A percentile compares a stretch with the other conserved stretches of the same genome.
These are phyloP conservation scores for Bombus waltoni DNA, from an alignment of 1,140 invertebrate species.

Conservation along the genomic window DNA sequence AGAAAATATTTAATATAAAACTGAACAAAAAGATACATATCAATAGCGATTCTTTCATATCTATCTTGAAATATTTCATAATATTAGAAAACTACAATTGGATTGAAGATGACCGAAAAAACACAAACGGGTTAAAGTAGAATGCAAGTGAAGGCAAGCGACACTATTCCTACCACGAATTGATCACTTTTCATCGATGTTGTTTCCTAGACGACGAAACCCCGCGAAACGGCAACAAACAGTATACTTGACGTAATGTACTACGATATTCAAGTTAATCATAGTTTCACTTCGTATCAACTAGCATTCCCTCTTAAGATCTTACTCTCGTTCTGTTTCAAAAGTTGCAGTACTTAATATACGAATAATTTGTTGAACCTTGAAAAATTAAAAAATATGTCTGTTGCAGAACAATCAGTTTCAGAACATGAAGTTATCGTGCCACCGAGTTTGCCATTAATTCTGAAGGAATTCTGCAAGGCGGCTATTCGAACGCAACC, in stretches of 20 bases:
- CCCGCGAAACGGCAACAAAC: slow-evolving; percentile 27
- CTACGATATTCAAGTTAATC: slow-evolving; percentile 19
- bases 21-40: no score
- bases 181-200: slow-evolving; percentile 30
- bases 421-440: slow-evolving; percentile 85
- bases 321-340: background rate
- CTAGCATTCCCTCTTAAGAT: background rate
- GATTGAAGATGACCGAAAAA: no score
- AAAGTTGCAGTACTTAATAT: background rate
- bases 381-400: slow-evolving; percentile 40
- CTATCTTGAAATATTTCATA: no score
- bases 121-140: background rate
- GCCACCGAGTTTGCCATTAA: slow-evolving; percentile 91
- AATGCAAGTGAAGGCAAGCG: background rate
- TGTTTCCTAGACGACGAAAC: slow-evolving; percentile 46
- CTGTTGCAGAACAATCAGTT: slow-evolving; percentile 47
- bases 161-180: slow-evolving; percentile 20
- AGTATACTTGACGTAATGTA: background rate
- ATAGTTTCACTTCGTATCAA: background rate
- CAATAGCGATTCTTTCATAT: no score
- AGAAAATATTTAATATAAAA: no score
- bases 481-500: slow-evolving; percentile 96
- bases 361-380: background rate
- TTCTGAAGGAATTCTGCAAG: slow-evolving; percentile 95
- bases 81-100: no score